Evolutionary conservation across 2,797 vertebrate species (phyloP).

Genomic region (Podarcis lilfordi): DNA sequence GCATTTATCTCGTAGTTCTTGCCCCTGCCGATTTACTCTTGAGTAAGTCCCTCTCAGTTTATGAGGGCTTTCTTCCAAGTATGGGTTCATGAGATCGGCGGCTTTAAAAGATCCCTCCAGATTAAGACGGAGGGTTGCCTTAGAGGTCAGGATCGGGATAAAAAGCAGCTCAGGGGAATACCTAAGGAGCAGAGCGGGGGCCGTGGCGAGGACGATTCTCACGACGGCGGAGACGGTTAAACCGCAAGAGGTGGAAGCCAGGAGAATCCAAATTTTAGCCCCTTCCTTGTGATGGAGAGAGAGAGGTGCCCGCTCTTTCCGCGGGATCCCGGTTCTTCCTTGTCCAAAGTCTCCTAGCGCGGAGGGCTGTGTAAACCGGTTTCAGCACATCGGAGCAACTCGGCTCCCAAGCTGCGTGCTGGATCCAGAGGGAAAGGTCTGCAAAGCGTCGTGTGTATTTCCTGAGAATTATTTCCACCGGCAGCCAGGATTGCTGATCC

Average conservation of each 20-base stretch:
- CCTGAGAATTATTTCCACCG: background rate
- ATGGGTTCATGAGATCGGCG: background rate
- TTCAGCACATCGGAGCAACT: background rate
- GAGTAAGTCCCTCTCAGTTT: background rate
- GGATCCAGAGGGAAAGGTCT: background rate
- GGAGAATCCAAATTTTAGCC: background rate
- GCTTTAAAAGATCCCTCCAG: background rate
- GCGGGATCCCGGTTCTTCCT: background rate
- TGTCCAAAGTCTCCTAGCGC: background rate
- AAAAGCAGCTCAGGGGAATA: background rate
- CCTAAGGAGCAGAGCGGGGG: background rate
- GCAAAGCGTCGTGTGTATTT: background rate
- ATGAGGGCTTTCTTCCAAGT: background rate
- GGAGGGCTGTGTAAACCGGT: background rate
- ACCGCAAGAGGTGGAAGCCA: background rate
- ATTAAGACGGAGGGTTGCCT: background rate
- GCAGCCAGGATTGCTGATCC: background rate
- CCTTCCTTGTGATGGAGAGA: too few species aligned
- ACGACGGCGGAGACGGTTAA: rapidly evolving
- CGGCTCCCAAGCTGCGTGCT: background rate
- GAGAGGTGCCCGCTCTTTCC: background rate
- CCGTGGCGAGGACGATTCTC: background rate
- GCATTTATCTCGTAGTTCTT: background rate
- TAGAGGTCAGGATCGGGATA: background rate
- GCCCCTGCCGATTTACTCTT: background rate